Conservation (phyloP, 92 coral and sea anemone species). For the Nematostella vectensis region DNA sequence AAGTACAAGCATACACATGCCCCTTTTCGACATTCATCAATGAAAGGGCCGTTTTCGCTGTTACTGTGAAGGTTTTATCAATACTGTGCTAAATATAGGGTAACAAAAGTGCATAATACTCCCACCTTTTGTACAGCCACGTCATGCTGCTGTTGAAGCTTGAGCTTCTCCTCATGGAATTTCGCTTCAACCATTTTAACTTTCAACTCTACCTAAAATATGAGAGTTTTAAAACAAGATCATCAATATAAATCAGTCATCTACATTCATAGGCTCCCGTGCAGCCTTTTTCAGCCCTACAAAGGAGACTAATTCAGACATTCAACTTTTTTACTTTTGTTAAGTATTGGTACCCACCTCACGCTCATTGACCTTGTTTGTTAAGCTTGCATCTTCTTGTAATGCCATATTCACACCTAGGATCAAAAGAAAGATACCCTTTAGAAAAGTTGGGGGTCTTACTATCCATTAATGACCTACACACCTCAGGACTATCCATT, state of each 20-base stretch:
- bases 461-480: no score
- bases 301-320: background rate
- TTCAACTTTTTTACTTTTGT: no score
- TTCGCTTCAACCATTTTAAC: constrained; percentile 93
- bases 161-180: constrained; percentile 91
- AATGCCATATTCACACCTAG: constrained; percentile 13
- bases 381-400: constrained; percentile 53
- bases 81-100: no score
- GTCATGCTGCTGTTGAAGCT: constrained; percentile 97
- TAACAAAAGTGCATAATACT: no score
- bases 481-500: no score
- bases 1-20: no score
- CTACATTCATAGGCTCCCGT: no score
- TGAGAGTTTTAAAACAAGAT: constrained; percentile 1
- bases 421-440: no score
- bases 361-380: constrained; percentile 59
- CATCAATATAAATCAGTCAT: no score
- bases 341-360: no score
- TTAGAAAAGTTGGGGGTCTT: no score
- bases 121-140: constrained; percentile 97
- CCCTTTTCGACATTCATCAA: background rate
- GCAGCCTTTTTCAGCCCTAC: background rate
- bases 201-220: constrained; percentile 68
- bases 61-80: background rate
- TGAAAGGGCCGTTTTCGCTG: background rate